phyloP scores from a whole-genome alignment of 1,140 invertebrate species.

The Drosophila novamexicana region DNA sequence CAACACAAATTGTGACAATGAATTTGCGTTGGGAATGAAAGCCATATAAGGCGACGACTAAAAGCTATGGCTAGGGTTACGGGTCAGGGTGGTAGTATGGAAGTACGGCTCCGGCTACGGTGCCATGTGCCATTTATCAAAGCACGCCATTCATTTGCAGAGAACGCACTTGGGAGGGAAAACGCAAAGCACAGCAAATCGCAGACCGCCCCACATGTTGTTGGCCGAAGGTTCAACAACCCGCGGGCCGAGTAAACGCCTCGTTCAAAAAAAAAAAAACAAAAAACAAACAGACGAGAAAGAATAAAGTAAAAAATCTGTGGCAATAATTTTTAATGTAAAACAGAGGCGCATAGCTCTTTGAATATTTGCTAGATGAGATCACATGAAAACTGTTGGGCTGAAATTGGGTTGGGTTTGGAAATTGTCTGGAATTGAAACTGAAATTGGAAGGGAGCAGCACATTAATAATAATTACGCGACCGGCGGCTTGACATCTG shows the following conservation, averaged over 20 bases:
- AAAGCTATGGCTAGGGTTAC: not conserved
- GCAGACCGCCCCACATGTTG: conserved; percentile 48
- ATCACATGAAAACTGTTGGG: conserved; percentile 29
- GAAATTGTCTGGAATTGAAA: conserved; percentile 14
- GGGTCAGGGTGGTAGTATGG: not conserved
- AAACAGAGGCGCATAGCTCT: conserved; percentile 54
- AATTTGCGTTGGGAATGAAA: conserved; percentile 49
- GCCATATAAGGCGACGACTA: conserved; percentile 46
- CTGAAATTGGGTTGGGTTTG: conserved; percentile 19
- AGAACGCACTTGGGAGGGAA: conserved; percentile 25
- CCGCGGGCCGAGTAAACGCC: conserved; percentile 41
- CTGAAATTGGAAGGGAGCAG: conserved; percentile 29
- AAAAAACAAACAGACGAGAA: conserved; percentile 8
- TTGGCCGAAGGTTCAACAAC: conserved; percentile 37
- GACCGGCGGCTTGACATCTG: conserved; percentile 57
- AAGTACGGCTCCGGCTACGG: not conserved
- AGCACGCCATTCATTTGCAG: conserved; percentile 55
- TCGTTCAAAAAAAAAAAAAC: conserved; percentile 39
- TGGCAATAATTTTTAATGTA: conserved; percentile 62
- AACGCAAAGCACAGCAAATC: conserved; percentile 9
- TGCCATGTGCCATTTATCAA: conserved; percentile 55
- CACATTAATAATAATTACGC: conserved; percentile 67
- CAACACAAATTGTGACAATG: conserved; percentile 42
- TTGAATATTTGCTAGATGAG: conserved; percentile 60
- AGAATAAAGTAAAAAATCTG: conserved; percentile 35